phyloP scores from a whole-genome alignment of 2,888 invertebrate genomes.

The Aromia moschata region DNA sequence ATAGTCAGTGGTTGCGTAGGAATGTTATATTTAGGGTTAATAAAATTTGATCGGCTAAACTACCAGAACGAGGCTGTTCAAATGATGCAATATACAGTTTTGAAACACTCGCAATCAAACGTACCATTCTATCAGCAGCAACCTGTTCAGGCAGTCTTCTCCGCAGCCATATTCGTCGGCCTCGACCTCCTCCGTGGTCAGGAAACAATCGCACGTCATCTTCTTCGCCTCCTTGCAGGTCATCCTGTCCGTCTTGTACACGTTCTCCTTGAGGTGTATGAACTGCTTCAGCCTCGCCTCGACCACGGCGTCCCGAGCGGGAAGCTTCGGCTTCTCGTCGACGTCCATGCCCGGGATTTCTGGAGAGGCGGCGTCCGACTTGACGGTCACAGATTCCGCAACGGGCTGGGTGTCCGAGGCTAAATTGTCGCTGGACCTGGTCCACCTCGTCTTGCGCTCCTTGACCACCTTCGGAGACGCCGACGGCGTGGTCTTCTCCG shows the following conservation, averaged over 20 bases:
- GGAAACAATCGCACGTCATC: conserved; percentile 95
- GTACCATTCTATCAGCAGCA: conserved; percentile 98
- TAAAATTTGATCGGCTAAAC: no score
- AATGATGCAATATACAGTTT: no score
- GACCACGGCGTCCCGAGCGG: conserved; percentile 60
- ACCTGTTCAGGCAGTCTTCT: conserved; percentile 94
- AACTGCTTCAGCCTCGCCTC: conserved; percentile 76
- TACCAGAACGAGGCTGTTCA: no score
- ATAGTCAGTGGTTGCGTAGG: no score
- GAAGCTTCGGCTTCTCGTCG: conserved; percentile 67
- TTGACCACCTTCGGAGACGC: conserved; percentile 39
- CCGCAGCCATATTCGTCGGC: conserved; percentile 90
- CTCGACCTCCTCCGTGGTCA: conserved; percentile 85
- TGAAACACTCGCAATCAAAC: no score
- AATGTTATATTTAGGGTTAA: no score
- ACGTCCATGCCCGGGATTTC: conserved; percentile 49
- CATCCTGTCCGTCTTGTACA: conserved; percentile 84
- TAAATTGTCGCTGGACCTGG: conserved; percentile 39
- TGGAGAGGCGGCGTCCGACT: conserved; percentile 60
- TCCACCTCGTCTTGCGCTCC: conserved; percentile 35
- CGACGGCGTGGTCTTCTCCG: conserved; percentile 41
- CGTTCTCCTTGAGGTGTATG: conserved; percentile 84
- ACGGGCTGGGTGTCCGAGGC: conserved; percentile 4
- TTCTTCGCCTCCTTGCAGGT: conserved; percentile 90
- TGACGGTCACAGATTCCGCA: conserved; percentile 43